Percentiles rank a stretch among this genome's conserved stretches.
Evolutionary conservation across 64 coral and sea anemone genomes (phyloP).

Genomic region (Porites australiensis): DNA sequence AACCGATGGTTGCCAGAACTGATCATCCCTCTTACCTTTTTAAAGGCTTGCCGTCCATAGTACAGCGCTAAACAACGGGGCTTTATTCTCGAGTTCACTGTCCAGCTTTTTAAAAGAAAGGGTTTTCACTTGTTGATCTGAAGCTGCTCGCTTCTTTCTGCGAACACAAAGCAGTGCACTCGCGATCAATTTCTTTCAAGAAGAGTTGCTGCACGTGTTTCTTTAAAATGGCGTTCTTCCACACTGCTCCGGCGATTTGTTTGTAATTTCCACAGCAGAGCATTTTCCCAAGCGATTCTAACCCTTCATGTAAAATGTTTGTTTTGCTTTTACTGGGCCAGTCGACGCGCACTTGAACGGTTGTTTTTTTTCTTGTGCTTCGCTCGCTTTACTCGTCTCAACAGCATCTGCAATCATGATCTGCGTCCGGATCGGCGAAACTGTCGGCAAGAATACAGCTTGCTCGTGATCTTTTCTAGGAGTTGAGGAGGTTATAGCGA

Average conservation of each 20-base stretch:
- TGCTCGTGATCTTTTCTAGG: too few species aligned
- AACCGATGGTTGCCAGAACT: conserved; percentile 29
- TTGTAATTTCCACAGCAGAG: conserved; percentile 64
- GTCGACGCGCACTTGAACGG: conserved; percentile 58
- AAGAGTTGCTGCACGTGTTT: conserved; percentile 55
- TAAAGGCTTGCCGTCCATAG: conserved; percentile 52
- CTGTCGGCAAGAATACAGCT: too few species aligned
- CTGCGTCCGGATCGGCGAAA: too few species aligned
- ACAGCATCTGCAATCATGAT: not conserved
- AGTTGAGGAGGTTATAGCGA: too few species aligned
- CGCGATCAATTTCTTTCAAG: conserved; percentile 52
- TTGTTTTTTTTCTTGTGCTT: conserved; percentile 35
- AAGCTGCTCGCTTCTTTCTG: conserved; percentile 57
- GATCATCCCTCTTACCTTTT: conserved; percentile 22
- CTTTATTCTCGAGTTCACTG: conserved; percentile 65
- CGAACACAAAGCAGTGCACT: conserved; percentile 59
- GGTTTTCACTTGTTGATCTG: conserved; percentile 53
- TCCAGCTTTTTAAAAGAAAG: conserved; percentile 59
- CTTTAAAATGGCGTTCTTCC: conserved; percentile 45
- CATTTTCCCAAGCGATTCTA: conserved; percentile 70
- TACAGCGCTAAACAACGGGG: conserved; percentile 66
- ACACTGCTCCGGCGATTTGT: conserved; percentile 64
- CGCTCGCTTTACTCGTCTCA: not conserved
- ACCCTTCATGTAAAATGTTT: conserved; percentile 51
- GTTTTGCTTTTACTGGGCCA: conserved; percentile 69